Conservation (phyloP, 1,140 invertebrate species). For the Zaprionus tsacasi region DNA sequence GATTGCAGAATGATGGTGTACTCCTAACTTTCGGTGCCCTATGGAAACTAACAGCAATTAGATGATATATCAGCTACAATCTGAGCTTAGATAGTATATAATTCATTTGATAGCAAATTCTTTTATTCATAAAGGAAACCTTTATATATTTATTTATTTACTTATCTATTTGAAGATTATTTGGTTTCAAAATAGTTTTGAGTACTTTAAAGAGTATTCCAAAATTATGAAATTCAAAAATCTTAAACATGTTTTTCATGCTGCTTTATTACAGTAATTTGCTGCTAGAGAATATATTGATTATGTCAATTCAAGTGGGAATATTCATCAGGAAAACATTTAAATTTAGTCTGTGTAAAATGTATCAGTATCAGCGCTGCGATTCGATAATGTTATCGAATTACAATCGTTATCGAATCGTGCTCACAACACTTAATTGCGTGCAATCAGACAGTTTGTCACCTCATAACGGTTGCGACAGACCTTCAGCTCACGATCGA, state of each 20-base stretch:
- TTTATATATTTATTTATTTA: too few relatives aligned
- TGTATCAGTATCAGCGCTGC: neutral
- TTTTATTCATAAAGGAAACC: too few relatives aligned
- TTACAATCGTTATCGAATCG: neutral
- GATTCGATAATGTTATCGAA: neutral
- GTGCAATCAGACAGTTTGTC: slow-evolving; percentile 27
- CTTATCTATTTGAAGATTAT: too few relatives aligned
- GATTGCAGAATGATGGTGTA: slow-evolving; percentile 22
- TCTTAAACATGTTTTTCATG: slow-evolving; percentile 16
- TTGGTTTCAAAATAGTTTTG: too few relatives aligned
- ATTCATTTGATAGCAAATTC: too few relatives aligned
- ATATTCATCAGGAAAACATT: neutral
- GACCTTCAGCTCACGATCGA: slow-evolving; percentile 44
- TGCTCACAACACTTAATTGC: slow-evolving; percentile 22
- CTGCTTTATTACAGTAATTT: slow-evolving; percentile 47
- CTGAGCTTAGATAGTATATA: too few relatives aligned
- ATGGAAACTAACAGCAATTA: neutral
- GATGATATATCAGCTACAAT: too few relatives aligned
- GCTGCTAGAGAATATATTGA: slow-evolving; percentile 11
- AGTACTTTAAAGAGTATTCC: too few relatives aligned
- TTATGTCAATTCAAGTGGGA: neutral
- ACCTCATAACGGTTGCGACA: slow-evolving; percentile 38
- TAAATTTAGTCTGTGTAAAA: slow-evolving; percentile 9
- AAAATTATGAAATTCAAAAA: too few relatives aligned
- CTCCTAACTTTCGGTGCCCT: slow-evolving; percentile 13